These are phyloP conservation scores for Semaprochilodus insignis DNA, from an alignment of 2,797 vertebrate species.

Conservation along the genomic window DNA sequence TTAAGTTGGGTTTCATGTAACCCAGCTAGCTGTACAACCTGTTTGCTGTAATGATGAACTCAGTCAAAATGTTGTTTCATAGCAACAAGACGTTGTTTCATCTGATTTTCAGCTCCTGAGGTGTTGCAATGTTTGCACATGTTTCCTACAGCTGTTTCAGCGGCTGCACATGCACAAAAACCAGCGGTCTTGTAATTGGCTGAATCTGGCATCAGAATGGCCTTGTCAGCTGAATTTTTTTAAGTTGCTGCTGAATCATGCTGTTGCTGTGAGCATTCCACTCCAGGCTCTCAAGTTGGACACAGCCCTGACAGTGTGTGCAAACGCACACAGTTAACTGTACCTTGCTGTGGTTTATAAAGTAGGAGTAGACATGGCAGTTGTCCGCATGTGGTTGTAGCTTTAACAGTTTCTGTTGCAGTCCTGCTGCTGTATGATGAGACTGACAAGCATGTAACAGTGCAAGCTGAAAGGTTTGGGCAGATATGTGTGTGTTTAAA, in stretches of 20 bases:
- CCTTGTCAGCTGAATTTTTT: slow-evolving; percentile 36
- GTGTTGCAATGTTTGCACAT: neutral
- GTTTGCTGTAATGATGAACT: neutral
- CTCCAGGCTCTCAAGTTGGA: neutral
- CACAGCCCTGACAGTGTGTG: slow-evolving; percentile 6
- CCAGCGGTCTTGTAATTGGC: slow-evolving; percentile 17
- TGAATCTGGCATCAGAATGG: slow-evolving; percentile 33
- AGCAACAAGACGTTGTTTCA: too few species aligned
- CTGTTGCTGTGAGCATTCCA: slow-evolving; percentile 29
- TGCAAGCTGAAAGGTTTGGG: too few species aligned
- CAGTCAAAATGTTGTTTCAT: too few species aligned
- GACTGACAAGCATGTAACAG: neutral
- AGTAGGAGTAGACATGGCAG: neutral
- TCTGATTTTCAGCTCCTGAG: neutral
- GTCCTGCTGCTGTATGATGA: too few species aligned
- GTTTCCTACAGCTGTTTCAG: neutral
- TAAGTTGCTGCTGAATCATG: slow-evolving; percentile 53
- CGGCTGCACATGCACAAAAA: slow-evolving; percentile 7
- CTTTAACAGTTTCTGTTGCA: too few species aligned
- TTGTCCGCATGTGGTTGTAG: neutral
- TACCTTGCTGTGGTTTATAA: neutral
- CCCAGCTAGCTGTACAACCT: neutral
- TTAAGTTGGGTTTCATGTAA: neutral
- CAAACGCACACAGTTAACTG: neutral
- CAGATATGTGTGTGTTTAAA: too few species aligned